Percentiles rank a stretch among this genome's conserved stretches.
phyloP scores from a whole-genome alignment of 2,888 invertebrate genomes.

The Drosophila kuntzei region DNA sequence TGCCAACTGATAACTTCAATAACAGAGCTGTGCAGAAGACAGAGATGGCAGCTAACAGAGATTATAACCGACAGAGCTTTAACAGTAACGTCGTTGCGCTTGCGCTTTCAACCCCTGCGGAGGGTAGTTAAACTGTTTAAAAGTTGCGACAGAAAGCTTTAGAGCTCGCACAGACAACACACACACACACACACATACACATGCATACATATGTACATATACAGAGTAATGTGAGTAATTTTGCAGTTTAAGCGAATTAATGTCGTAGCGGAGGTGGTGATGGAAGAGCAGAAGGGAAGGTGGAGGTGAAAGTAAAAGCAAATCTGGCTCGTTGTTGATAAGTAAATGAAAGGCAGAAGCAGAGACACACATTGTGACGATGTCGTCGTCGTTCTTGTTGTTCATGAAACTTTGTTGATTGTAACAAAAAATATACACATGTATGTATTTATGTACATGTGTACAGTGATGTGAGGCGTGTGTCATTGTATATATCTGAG shows the following conservation, averaged over 20 bases:
- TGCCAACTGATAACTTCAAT: background rate
- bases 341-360: conserved; percentile 54
- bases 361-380: conserved; percentile 22
- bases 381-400: conserved; percentile 19
- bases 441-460: conserved; percentile 7
- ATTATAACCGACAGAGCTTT: conserved; percentile 2
- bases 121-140: background rate
- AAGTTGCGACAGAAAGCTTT: conserved; percentile 27
- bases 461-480: conserved; percentile 4
- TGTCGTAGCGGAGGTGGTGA: conserved; percentile 6
- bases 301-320: conserved; percentile 21
- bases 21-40: background rate
- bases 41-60: conserved; percentile 1
- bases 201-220: background rate
- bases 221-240: conserved; percentile 50
- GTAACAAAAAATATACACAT: conserved; percentile 37
- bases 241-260: conserved; percentile 68
- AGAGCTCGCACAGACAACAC: background rate
- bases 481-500: conserved; percentile 18
- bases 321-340: conserved; percentile 58
- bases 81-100: conserved; percentile 32
- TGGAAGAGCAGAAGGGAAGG: conserved; percentile 11
- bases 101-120: conserved; percentile 26
- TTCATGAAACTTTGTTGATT: conserved; percentile 45
- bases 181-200: conserved; percentile 1